Evolutionary conservation across 2,888 invertebrate species (phyloP), one percentile per base, ranked within the genome.

Genomic region (Tholera decimalis): DNA sequence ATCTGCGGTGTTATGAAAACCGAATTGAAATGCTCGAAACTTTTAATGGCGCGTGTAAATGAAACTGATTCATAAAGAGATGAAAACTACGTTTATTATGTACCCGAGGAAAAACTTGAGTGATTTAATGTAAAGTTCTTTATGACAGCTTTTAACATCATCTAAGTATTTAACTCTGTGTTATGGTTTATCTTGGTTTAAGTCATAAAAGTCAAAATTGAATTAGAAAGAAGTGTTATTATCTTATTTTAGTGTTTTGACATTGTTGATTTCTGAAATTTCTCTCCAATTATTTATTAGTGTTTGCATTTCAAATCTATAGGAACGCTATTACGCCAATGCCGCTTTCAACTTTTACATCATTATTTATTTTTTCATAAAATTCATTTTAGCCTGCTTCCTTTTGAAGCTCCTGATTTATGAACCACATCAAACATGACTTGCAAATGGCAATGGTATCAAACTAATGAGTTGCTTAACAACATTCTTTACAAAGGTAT

Each of bases 401-500:
- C 35, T 37, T 26, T 20, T 44, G n/a, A 33, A 60, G 20, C n/a
- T 61, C 18, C 20, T 53, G 53, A 59, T 59, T 50, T 50, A 69
- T 55, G 35, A 55, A 8, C 9, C 50, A 30, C 9, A 49, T 59
- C 46, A 46, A 35, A 43, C 26, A 43, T 55, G 44, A 22, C 44
- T 47, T 24, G 13, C 22, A 50, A 55, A 55, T 54, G 4, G 13
- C 28, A 60, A 63, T 47, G 43, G 39, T 67, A 60, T 55, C 63
- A 78, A 47, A 51, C 51, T 67, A 37, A 11, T 37, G 20, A 56
- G 58, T 41, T 61, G 54, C 51, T 41, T 22, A 44, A 46, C 78
- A 46, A 58, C 67, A 68, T 78, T 76, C 46, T 61, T 68, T 64
- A 57, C 18, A 43, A 58, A 61, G 22, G 39, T 73, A 54, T 54